Evolutionary conservation across 1,140 invertebrate genomes (phyloP), one percentile per base, ranked within the genome.

Genomic region (Cherax destructor): DNA sequence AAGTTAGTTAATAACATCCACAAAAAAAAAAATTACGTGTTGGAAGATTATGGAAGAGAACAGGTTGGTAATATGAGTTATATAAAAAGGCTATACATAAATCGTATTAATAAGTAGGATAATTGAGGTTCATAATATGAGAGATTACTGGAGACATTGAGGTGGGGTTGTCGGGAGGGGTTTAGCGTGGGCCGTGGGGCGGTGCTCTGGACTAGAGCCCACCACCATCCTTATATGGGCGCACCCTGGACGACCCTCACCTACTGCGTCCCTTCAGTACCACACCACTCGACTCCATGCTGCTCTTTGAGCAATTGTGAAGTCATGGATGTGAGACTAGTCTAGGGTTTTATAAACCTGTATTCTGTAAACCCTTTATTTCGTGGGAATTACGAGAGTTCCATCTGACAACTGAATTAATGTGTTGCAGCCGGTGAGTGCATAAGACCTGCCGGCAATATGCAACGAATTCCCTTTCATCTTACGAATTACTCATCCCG

Each of bases 151-250:
- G 16, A 69, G n/a, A 13, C 4, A 79, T 11, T 59, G 77, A 24
- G 77, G 18, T 4, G 47, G 76, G 49, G 81, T 69, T 56, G 84
- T 9, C 13, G 49, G 72, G 72, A 86, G 84, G 72, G 72, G 21
- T 41, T 21, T 50, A 86, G 85, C 72, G 85, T 77, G 50, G 74
- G 85, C 50, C n/a, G 74, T 50, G 85, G 74, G 85, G 85, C 50
- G 85, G 85, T 86, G 85, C n/a, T 86, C 85, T 86, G 85, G 85
- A 86, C 72, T 86, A 74, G 85, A 78, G 85, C 85, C 85, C 85
- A 86, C 85, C 61, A 41, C 74, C 76, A 41, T 21, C 85, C 85
- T 50, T 59, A 78, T 86, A 86, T 56, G 85, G 85, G 56, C 30
- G 11, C 74, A 47, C 7, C 49, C 85, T 59, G 52, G 72, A 86